Conservation (phyloP, 2,113 vertebrate species). For the Anas platyrhynchos region DNA sequence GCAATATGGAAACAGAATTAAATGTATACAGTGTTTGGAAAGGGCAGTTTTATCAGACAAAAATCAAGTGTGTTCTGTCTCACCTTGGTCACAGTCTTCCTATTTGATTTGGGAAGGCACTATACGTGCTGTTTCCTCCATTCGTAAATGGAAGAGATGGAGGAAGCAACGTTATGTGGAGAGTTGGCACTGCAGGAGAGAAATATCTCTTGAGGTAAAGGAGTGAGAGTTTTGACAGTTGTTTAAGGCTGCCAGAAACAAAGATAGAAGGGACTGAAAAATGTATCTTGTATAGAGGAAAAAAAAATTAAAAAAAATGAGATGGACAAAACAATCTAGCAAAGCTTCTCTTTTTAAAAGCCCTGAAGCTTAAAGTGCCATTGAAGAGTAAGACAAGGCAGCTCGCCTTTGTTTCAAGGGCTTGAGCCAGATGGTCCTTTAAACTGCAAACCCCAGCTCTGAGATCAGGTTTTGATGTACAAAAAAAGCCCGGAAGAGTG, state of each 20-base stretch:
- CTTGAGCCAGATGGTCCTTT: background rate
- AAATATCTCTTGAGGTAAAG: background rate
- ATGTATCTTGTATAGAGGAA: background rate
- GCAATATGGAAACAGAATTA: background rate
- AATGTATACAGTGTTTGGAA: background rate
- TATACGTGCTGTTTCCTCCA: background rate
- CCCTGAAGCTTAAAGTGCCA: too few species aligned
- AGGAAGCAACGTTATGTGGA: background rate
- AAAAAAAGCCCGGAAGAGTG: background rate
- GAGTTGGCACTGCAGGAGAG: background rate
- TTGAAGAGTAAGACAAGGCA: background rate
- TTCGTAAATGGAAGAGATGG: background rate
- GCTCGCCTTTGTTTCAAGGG: background rate
- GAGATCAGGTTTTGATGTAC: background rate
- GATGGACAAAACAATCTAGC: background rate
- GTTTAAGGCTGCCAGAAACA: background rate
- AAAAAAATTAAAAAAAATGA: background rate
- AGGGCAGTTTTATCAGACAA: background rate
- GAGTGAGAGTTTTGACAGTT: background rate
- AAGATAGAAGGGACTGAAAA: background rate
- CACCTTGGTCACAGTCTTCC: background rate
- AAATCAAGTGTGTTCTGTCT: background rate
- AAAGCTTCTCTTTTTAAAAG: background rate
- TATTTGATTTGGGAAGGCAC: background rate
- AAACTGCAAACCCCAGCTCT: background rate